Evolutionary conservation across 2,113 vertebrate genomes (phyloP), one percentile per base, ranked within the genome.

Genomic region (Syrmaticus mikado): DNA sequence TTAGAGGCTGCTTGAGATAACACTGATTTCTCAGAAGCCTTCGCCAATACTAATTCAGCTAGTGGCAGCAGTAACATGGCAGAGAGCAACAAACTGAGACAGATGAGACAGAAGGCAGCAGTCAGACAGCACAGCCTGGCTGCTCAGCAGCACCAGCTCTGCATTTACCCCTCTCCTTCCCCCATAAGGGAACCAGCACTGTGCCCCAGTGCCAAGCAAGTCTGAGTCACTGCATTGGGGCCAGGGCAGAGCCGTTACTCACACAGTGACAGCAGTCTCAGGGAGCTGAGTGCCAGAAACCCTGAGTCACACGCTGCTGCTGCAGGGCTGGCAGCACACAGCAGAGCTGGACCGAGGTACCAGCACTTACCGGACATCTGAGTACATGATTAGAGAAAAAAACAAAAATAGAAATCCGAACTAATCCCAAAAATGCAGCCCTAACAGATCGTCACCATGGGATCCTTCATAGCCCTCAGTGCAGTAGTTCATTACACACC

Each of bases 191-290:
- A 87, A n/a, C 55, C 68, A 73, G 41, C 77, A 52, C 90, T 2
- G 28, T 13, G 48, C 77, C n/a, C 62, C 87, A 68, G 74, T 13
- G 2, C 43, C 76, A 82, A 43, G 3, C 60, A 67, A 67, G 55
- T 12, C 76, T 88, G 94, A 97, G 91, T 97, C 96, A 95, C 6
- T 13, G 61, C 61, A 43, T 6, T 45, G 83, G 73, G 80, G 13
- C 40, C 92, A 76, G 90, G 82, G 85, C 82, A 72, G 88, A 64
- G 87, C 82, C 4, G 6, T 97, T 96, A 97, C 93, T 95, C 94
- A 95, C 73, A 89, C 18, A 53, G 89, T 91, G 93, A 94, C 94
- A 91, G 82, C 84, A 86, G 73, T 32, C 53, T 64, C 30, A 2
- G 0, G 64, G 74, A 79, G 57, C 85, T 60, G 34, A 78, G 57